These are phyloP conservation scores for Lethocerus indicus DNA, from an alignment of 1,140 invertebrate genomes.

Conservation along the genomic window DNA sequence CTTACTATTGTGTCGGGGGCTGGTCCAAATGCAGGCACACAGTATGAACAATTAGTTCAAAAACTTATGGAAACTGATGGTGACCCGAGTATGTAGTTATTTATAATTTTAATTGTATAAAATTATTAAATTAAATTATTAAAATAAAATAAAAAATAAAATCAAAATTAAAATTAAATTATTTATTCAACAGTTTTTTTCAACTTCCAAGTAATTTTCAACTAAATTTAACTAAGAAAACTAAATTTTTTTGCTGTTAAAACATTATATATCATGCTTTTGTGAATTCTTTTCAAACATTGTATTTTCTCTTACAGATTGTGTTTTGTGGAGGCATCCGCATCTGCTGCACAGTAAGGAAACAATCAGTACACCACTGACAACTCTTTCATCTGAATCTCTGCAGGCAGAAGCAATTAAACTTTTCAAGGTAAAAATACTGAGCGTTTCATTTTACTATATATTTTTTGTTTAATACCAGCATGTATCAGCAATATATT, in stretches of 20 bases:
- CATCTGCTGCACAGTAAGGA: conserved; percentile 81
- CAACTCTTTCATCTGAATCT: conserved; percentile 66
- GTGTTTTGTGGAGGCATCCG: conserved; percentile 86
- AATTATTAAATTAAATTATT: not conserved
- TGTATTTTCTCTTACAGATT: conserved; percentile 37
- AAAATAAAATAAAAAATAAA: not conserved
- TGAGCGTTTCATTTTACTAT: not conserved
- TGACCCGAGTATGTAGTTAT: conserved; percentile 54
- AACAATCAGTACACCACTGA: conserved; percentile 64
- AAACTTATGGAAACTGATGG: conserved; percentile 91
- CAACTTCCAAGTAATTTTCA: too few species aligned
- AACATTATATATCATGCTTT: not conserved
- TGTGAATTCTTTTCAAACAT: not conserved
- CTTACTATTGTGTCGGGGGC: conserved; percentile 85
- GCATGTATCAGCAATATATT: not conserved
- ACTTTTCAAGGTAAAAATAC: conserved; percentile 66
- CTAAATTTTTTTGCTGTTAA: not conserved
- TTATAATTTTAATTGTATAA: not conserved
- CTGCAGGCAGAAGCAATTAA: conserved; percentile 83
- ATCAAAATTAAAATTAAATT: not conserved
- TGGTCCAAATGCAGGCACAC: conserved; percentile 75
- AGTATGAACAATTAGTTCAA: conserved; percentile 86
- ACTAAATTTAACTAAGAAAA: not conserved
- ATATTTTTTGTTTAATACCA: not conserved
- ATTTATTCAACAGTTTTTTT: not conserved